Evolutionary conservation across 2,113 vertebrate species (phyloP), one percentile per base, ranked within the genome.

Genomic region (Opisthocomus hoazin): DNA sequence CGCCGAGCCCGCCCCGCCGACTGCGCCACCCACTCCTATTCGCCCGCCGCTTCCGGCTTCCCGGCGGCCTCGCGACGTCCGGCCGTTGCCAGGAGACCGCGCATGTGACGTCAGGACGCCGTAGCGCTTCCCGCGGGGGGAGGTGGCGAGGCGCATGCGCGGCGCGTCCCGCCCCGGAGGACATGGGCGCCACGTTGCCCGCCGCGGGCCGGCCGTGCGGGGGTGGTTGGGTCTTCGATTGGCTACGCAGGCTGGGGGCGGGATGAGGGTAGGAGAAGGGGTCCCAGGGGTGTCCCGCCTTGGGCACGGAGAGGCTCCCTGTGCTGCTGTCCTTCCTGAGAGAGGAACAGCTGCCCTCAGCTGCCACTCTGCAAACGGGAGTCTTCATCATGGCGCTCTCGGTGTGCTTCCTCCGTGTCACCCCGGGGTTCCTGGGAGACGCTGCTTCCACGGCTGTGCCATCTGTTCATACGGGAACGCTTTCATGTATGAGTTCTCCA

Each of bases 371-470:
- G 27, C 43, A 36, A 20, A 48, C 1, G 16, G 6, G 34, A 60
- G 29, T 26, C 36, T 45, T 23, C 20, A 18, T 20, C 2, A 0
- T 5, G 0, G 0, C 14, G 11, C 34, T 58, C 57, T 36, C 17
- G 29, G 14, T 29, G n/a, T 16, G 43, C 50, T 41, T 16, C 79
- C 61, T 34, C 24, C 58, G 41, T 39, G 30, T 69, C 48, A 15
- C 46, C 10, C 51, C 3, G 11, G 15, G 36, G 41, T 14, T 77
- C 70, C 63, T 45, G 51, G 48, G 43, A 63, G n/a, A 23, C 6
- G 2, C 13, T 34, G 43, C 45, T 66, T 58, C 43, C 48, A 37
- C 36, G 29, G 16, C 29, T 21, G 30, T 24, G 37, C n/a, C n/a
- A 15, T 10, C 37, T 56, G 17, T 46, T 70, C n/a, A 43, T 29